Conservation (phyloP, 2,888 invertebrate species). For the Noctua janthe region DNA sequence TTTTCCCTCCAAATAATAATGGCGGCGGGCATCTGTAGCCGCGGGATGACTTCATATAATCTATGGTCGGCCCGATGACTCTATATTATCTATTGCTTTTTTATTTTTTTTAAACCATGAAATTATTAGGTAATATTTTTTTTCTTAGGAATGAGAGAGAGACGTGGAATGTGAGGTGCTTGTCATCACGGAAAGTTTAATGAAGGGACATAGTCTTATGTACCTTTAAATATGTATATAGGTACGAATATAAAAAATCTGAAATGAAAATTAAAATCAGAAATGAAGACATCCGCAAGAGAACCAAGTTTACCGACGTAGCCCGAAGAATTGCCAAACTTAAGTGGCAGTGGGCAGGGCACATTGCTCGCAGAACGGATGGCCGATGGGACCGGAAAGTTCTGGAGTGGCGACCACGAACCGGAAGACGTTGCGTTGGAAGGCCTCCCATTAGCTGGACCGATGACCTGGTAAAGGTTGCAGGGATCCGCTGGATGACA, state of each 20-base stretch:
- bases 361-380: too few relatives aligned
- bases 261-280: too few relatives aligned
- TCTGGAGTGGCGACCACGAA: too few relatives aligned
- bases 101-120: slow-evolving; percentile 68
- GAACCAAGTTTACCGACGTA: too few relatives aligned
- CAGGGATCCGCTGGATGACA: too few relatives aligned
- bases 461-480: too few relatives aligned
- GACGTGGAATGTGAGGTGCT: slow-evolving; percentile 48
- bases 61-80: slow-evolving; percentile 86
- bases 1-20: slow-evolving; percentile 79
- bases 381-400: too few relatives aligned
- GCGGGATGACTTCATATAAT: slow-evolving; percentile 88
- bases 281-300: too few relatives aligned
- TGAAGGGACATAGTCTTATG: slow-evolving; percentile 32
- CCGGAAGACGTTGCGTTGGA: too few relatives aligned
- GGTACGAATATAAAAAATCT: not conserved
- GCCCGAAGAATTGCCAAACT: too few relatives aligned
- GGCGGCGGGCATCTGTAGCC: slow-evolving; percentile 80
- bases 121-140: slow-evolving; percentile 73
- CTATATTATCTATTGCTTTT: slow-evolving; percentile 86
- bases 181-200: slow-evolving; percentile 34
- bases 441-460: too few relatives aligned
- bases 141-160: slow-evolving; percentile 64
- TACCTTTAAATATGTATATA: slow-evolving; percentile 2
- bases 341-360: too few relatives aligned